These are phyloP conservation scores for Amiota communis DNA, from an alignment of 2,888 invertebrate genomes.

Conservation along the genomic window DNA sequence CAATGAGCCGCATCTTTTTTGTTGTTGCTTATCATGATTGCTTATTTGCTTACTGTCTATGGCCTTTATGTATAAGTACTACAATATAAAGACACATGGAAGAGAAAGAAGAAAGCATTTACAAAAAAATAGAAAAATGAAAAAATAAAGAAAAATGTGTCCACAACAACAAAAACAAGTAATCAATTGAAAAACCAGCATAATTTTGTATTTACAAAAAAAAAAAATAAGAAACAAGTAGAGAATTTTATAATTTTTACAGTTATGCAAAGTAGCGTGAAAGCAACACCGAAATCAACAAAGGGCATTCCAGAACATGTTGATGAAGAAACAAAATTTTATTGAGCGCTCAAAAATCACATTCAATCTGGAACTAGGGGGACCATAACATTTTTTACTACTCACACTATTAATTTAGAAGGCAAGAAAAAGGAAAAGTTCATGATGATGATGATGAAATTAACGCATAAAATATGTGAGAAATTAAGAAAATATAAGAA, in stretches of 20 bases:
- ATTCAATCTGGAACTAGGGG: no score
- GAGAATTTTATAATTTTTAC: slow-evolving; percentile 23
- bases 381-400: no score
- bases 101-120: slow-evolving; percentile 12
- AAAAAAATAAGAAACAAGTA: neutral
- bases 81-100: no score
- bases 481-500: no score
- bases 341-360: no score
- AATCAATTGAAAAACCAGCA: slow-evolving; percentile 1
- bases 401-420: no score
- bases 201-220: neutral
- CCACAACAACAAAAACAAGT: slow-evolving; percentile 14
- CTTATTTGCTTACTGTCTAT: slow-evolving; percentile 2
- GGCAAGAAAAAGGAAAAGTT: no score
- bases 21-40: neutral
- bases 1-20: slow-evolving; percentile 3
- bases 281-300: neutral
- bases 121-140: neutral
- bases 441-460: no score
- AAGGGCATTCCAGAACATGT: no score
- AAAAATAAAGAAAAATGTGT: neutral
- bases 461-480: no score
- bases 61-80: neutral
- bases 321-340: no score
- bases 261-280: slow-evolving; percentile 7